Evolutionary conservation across 2,888 invertebrate species (phyloP), one percentile per base, ranked within the genome.

Genomic region (Sesamia inferens): DNA sequence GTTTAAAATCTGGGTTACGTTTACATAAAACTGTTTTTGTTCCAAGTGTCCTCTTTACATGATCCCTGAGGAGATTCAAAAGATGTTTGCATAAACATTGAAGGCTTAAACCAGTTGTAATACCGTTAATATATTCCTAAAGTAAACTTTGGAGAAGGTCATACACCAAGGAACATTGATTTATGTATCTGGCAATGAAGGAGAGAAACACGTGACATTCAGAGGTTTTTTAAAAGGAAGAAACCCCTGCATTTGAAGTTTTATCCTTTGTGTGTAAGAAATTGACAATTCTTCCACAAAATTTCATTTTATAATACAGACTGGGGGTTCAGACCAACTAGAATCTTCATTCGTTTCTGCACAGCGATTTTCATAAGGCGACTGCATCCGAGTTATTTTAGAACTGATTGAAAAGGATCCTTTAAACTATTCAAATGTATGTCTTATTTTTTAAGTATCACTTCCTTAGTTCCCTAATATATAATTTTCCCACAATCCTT

Each of bases 231-330:
- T 65, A 19, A 14, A 11, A 14, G 42, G 0, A 54, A n/a, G 22
- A 51, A 24, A 51, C 2, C 5, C 13, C 13, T 22, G 31, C 16
- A 0, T 39, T 68, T 48, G 11, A 10, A 22, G 1, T 0, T 44
- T 10, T 16, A 16, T 66, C 19, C 1, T 14, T 31, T 31, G 31
- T 31, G 31, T 31, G 31, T 31, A 31, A 31, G 31, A 39, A 39
- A 39, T 39, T 39, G 5, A 39, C 39, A 39, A 39, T 6, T 2
- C 39, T 39, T 54, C 0, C 16, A 58, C 14, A 74, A 14, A 79
- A 74, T 75, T 70, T 24, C 70, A 79, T 71, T 71, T 70, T 63
- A 65, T 59, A 64, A 72, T 68, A 31, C 13, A 3, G 39, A 19
- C 57, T n/a, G 16, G 22, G 48, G 62, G 10, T 51, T n/a, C 7